Evolutionary conservation across 2,797 vertebrate species (phyloP), one percentile per base, ranked within the genome.

Genomic region (Scolopax rusticola): DNA sequence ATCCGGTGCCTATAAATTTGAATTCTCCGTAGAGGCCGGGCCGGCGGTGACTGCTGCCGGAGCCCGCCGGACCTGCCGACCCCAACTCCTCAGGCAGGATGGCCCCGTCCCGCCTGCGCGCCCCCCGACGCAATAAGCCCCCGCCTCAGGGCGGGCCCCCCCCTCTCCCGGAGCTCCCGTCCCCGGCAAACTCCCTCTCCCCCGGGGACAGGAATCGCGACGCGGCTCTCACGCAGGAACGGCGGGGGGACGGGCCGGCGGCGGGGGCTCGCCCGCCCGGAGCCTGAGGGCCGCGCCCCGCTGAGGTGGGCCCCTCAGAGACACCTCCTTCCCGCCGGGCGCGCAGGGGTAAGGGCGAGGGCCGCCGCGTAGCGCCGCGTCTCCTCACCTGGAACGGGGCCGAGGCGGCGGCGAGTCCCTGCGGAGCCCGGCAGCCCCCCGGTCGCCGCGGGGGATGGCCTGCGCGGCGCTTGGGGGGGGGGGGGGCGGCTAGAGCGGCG

Each of bases 321-420:
- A 43, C 40, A 33, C 61, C 78, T n/a, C 54, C 11, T 47, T 65
- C 75, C 24, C 15, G 50, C 5, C 45, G 32, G 67, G 20, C 25
- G 43, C 32, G 71, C 30, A 47, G 41, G 30, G 30, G 48, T 41
- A 57, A 56, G 16, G 38, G 67, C 74, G 20, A 21, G 43, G 45
- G 53, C 57, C 33, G 59, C 50, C 33, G 64, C 82, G 47, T 57
- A 36, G 74, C 75, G 14, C 70, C 81, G 68, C 74, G 30, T 36
- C 56, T 95, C 90, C 97, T 97, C 96, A 98, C 98, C 98, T 98
- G 97, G 94, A 95, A 84, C 61, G 68, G 36, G 85, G 93, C 93
- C 69, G 94, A 93, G 65, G 67, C 50, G 64, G 28, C 50, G 23
- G 64, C 48, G 15, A 53, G 50, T 54, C 65, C 50, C 56, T 38